Evolutionary conservation across 2,888 invertebrate genomes (phyloP).

Genomic region (Dynastes hyllus): DNA sequence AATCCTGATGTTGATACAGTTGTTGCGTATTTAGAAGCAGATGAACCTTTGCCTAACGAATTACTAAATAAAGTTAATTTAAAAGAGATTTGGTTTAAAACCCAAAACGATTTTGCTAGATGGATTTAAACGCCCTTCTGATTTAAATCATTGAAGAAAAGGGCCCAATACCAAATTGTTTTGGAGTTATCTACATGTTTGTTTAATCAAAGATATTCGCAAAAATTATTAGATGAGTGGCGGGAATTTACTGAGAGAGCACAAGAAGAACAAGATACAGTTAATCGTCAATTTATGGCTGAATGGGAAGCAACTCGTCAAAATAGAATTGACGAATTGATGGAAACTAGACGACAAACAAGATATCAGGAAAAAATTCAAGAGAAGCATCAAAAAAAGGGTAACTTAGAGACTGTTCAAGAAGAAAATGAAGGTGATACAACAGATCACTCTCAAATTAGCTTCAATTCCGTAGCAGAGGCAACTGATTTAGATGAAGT

Average conservation of each 20-base stretch:
- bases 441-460: conserved; percentile 61
- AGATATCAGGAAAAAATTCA: conserved; percentile 61
- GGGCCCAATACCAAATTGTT: conserved; percentile 74
- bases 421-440: conserved; percentile 53
- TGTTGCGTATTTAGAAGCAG: conserved; percentile 73
- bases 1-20: conserved; percentile 49
- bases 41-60: conserved; percentile 70
- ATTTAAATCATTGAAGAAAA: conserved; percentile 73
- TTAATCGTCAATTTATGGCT: conserved; percentile 55
- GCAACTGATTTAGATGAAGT: conserved; percentile 72
- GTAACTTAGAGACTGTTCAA: conserved; percentile 32
- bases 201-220: conserved; percentile 60
- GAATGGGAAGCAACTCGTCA: conserved; percentile 63
- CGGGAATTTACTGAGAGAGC: conserved; percentile 69
- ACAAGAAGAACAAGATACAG: conserved; percentile 56
- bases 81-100: conserved; percentile 73
- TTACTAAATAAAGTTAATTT: conserved; percentile 69
- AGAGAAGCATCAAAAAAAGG: conserved; percentile 48
- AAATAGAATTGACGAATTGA: conserved; percentile 61
- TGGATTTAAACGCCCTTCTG: conserved; percentile 74
- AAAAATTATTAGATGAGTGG: conserved; percentile 61
- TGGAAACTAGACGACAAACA: conserved; percentile 63
- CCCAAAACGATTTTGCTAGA: conserved; percentile 77
- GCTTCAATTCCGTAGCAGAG: conserved; percentile 72
- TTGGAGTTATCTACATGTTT: conserved; percentile 73